Evolutionary conservation across 2,797 vertebrate genomes (phyloP), one percentile per base, ranked within the genome.

Genomic region (Semotilus atromaculatus): DNA sequence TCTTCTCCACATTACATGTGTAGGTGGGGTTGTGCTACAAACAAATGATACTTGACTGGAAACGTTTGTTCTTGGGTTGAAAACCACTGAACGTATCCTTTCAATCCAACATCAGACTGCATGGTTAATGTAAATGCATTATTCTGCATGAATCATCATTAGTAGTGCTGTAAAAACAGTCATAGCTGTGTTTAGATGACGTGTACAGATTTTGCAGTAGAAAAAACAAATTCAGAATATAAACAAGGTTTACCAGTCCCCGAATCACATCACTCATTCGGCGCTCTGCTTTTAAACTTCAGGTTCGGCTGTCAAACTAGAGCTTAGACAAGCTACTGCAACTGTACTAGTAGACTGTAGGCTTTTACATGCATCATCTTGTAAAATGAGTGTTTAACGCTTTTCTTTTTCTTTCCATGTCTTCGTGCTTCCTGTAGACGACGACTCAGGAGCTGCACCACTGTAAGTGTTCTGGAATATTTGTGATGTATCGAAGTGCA

Each of bases 381-480:
- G 79, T 2, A 66, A 23, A 82, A 83, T 81, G 43, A 4, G 84
- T 68, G 11, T 82, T 87, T 66, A 75, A 86, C 38, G 19, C 9
- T 86, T 7, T 85, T 53, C 78, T 66, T 79, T 13, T 48, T 64
- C 70, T 79, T 51, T n/a, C 76, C 34, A 51, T 71, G 19, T 78
- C 16, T 70, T 51, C 36, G 73, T 75, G 67, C 64, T 80, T 40
- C 26, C 38, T 84, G 58, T 93, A 99, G 98, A 99, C 83, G 98
- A 99, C 0, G 97, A 98, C 92, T 96, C 96, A 92, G 97, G 97
- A 73, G 93, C 97, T 34, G 97, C 97, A 67, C 97, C 98, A 0
- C 93, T 99, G 97, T 99, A 92, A 99, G 98, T 98, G 29, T 60
- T 0, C 36, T 62, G 19, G 9, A n/a, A 34, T 7, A 2, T 75